phyloP scores from a whole-genome alignment of 2,797 vertebrate species.

The Eospalax fontanierii region DNA sequence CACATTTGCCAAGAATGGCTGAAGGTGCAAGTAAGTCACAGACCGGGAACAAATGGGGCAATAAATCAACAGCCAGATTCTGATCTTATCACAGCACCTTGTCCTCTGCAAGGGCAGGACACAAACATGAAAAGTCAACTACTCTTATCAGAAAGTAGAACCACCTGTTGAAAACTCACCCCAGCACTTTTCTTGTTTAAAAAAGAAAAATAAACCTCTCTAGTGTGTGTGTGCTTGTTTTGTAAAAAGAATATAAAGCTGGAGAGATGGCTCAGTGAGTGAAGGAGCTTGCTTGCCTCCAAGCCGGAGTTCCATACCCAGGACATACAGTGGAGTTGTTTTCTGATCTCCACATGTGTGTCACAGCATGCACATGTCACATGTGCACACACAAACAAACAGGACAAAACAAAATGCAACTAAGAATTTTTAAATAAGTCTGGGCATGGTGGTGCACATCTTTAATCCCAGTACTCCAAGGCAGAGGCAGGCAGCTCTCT shows the following conservation, averaged over 20 bases:
- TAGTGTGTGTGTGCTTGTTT: neutral
- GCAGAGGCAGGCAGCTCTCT: no score
- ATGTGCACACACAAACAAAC: neutral
- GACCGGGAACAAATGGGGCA: neutral
- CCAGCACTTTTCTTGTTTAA: neutral
- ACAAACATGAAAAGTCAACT: neutral
- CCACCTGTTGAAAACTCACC: conserved; percentile 34
- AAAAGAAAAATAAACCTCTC: neutral
- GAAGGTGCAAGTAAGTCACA: no score
- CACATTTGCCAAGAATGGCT: neutral
- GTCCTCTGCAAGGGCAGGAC: neutral
- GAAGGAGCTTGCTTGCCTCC: neutral
- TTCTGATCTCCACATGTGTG: neutral
- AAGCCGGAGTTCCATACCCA: neutral
- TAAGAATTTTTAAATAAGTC: no score
- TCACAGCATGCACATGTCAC: neutral
- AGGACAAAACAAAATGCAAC: neutral
- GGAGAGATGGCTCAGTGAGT: no score
- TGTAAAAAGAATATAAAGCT: neutral
- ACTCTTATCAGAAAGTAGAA: neutral
- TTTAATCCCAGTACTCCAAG: no score
- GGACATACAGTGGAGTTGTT: neutral
- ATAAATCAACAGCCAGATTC: neutral
- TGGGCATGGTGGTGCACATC: no score
- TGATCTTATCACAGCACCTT: neutral